Percentiles rank a stretch among this genome's conserved stretches.
These are phyloP conservation scores for Chironomus striatipennis DNA, from an alignment of 1,140 invertebrate species.

Conservation along the genomic window DNA sequence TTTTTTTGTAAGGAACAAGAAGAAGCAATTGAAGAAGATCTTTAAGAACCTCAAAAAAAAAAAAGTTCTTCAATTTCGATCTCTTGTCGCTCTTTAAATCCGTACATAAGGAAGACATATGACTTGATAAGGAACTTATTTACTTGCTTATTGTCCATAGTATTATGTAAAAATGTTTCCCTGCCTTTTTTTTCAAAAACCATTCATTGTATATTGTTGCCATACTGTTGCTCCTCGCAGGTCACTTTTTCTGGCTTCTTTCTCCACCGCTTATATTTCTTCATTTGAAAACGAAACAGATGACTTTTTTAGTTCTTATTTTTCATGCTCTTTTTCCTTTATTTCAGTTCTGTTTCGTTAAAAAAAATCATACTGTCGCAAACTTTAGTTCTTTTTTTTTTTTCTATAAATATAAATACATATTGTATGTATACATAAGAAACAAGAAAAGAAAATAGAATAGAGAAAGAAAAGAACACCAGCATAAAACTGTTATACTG, in stretches of 20 bases:
- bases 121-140: too few species aligned
- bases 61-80: too few species aligned
- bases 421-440: neutral
- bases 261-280: neutral
- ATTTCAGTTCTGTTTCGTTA: neutral
- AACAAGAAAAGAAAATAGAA: neutral
- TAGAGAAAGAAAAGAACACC: neutral
- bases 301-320: neutral
- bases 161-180: neutral
- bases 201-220: neutral
- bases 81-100: too few species aligned
- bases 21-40: too few species aligned
- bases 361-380: slow-evolving; percentile 10
- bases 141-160: too few species aligned
- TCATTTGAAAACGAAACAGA: neutral
- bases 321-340: neutral
- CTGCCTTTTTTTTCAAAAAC: neutral
- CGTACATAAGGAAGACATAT: too few species aligned
- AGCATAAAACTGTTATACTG: neutral
- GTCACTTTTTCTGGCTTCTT: neutral
- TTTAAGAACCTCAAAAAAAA: too few species aligned
- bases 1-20: too few species aligned
- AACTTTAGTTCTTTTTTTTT: too few species aligned
- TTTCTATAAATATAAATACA: too few species aligned
- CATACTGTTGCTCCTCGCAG: slow-evolving; percentile 7